Evolutionary conservation across 2,888 invertebrate species (phyloP).

Genomic region (Hyles lineata): DNA sequence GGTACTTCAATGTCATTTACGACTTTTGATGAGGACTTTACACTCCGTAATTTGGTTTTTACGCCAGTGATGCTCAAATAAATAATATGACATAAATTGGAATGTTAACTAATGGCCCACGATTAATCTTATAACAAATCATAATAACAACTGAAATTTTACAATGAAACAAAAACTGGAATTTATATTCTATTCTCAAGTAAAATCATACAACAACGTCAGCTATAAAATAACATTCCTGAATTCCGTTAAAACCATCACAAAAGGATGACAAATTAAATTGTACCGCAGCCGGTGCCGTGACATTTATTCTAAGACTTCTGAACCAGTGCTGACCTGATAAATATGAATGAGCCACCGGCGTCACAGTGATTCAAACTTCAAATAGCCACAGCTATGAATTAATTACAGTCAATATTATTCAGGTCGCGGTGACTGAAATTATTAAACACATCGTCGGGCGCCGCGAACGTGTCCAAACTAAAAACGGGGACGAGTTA

Average conservation of each 20-base stretch:
- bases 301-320: conserved; percentile 16
- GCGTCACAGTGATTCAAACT: conserved; percentile 20
- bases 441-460: conserved; percentile 24
- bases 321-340: conserved; percentile 22
- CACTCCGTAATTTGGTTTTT: too few relatives aligned
- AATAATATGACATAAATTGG: too few relatives aligned
- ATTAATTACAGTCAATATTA: conserved; percentile 24
- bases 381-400: conserved; percentile 34
- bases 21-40: too few relatives aligned
- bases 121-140: too few relatives aligned
- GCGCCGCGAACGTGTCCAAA: conserved; percentile 56
- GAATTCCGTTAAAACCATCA: neutral
- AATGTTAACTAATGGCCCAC: too few relatives aligned
- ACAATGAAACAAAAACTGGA: too few relatives aligned
- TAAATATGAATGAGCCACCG: conserved; percentile 28
- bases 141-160: too few relatives aligned
- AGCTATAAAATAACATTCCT: neutral
- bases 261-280: conserved; percentile 13
- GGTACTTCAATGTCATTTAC: too few relatives aligned
- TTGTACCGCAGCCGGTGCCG: neutral
- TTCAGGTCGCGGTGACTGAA: conserved; percentile 28
- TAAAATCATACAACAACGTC: neutral
- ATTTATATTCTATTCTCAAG: neutral
- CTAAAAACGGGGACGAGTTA: conserved; percentile 54
- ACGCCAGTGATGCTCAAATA: too few relatives aligned